Base-by-base conservation (phyloP, 1,140 invertebrate species). In the Drosophila rufa region DNA sequence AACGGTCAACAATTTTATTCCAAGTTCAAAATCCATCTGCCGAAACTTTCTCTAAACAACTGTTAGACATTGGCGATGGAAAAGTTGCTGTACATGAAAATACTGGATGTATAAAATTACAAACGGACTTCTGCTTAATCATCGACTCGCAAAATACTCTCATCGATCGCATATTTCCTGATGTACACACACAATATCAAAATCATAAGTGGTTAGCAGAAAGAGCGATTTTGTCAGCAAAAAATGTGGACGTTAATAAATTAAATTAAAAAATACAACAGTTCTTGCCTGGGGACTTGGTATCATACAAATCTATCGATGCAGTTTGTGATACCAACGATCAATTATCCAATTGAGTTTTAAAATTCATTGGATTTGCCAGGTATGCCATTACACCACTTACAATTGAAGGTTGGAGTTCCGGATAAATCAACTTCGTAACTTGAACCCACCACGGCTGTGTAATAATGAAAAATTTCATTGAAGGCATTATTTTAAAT, bases 11-110 rank as follows among this genome's bases (percentile, higher is more conserved):
- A 55, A 22, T 22, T 22, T 22, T 3, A 22, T 22, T 22, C 22
- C 22, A 22, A 2, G 22, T 22, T 22, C 12, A 55, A 55, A 36
- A 19, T 9, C 17, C 19, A 62, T 50, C 30, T 17, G 59, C 46
- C 36, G 30, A 48, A 14, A 61, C 59, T 27, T 61, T 61, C 9
- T 38, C 59, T 22, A 50, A 61, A 40, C 45, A 61, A 40, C 19
- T 48, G 5, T 36, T 50, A 50, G 19, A 40, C 51, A 51, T 50
- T 17, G 33, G 47, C 14, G 48, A 43, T 62, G 36, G 58, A 40
- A 27, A 48, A 61, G 30, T 61, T 14, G 9, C 17, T 61, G 25
- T 40, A 22, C 8, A 51, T 43, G 15, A 30, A 51, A 42, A n/a
- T 42, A 62, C 22, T 62, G 46, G 25, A 38, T 62, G 14, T 19